A percentile compares a stretch with the other conserved stretches of the same genome.
These are phyloP conservation scores for Myotis vivesi DNA, from an alignment of 2,797 vertebrate genomes.

Conservation along the genomic window DNA sequence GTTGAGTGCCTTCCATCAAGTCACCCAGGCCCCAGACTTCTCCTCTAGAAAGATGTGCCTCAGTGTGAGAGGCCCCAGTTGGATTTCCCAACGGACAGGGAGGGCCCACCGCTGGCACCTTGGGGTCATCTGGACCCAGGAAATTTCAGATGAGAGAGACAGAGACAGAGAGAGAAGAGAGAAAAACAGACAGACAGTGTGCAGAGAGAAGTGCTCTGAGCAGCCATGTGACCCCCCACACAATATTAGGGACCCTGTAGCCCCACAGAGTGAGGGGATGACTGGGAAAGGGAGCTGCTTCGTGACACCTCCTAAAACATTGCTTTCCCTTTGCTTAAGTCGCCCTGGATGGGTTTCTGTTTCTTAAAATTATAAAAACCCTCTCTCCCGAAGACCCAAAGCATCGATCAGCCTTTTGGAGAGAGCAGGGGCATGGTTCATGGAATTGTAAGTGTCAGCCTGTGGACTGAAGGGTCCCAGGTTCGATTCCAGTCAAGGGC, in stretches of 20 bases:
- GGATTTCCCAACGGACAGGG: not conserved
- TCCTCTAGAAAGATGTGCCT: not conserved
- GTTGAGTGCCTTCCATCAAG: not conserved
- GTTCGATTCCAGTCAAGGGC: no score
- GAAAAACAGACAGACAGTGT: not conserved
- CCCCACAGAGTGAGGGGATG: not conserved
- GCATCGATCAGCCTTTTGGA: not conserved
- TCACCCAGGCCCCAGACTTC: not conserved
- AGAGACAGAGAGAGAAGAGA: not conserved
- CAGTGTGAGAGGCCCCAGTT: not conserved
- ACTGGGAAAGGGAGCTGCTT: not conserved
- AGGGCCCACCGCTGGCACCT: not conserved
- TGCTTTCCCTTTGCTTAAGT: not conserved
- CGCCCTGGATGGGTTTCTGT: not conserved
- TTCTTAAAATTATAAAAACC: not conserved
- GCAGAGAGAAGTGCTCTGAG: not conserved
- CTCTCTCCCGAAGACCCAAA: not conserved
- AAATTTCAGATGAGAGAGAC: not conserved
- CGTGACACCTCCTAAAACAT: not conserved
- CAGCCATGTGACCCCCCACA: not conserved
- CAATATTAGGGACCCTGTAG: not conserved
- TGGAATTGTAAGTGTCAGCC: not conserved
- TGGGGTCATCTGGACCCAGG: not conserved
- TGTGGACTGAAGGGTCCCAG: no score
- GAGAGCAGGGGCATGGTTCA: not conserved